Conservation (phyloP, 2,888 invertebrate genomes). For the Macrophya annulata region DNA sequence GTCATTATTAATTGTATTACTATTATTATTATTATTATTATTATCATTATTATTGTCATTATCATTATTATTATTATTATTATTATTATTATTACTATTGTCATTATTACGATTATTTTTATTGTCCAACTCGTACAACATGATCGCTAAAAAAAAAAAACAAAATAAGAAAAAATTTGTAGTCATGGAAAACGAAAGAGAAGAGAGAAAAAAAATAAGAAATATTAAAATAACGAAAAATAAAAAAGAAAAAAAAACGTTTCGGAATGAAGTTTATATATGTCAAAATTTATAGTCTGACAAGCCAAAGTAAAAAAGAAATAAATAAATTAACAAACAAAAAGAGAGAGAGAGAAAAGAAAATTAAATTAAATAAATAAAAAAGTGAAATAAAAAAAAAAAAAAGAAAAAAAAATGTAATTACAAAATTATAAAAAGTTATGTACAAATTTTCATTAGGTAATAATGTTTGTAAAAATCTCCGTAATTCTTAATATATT, state of each 20-base stretch:
- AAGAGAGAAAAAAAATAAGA: conserved; percentile 61
- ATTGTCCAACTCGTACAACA: conserved; percentile 42
- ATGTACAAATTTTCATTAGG: conserved; percentile 77
- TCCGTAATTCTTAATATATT: conserved; percentile 72
- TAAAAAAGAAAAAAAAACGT: neutral
- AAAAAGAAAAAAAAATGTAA: conserved; percentile 56
- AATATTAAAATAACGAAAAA: conserved; percentile 36
- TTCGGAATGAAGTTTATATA: conserved; percentile 56
- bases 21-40: conserved; percentile 24
- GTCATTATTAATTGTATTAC: neutral
- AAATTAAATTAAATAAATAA: conserved; percentile 52
- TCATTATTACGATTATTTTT: conserved; percentile 52
- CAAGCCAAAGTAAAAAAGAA: conserved; percentile 61
- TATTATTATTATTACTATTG: conserved; percentile 46
- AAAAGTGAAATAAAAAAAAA: neutral
- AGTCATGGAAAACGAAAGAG: conserved; percentile 58
- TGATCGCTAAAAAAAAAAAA: neutral
- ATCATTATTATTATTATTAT: neutral
- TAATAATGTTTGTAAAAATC: conserved; percentile 72
- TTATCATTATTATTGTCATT: conserved; percentile 16
- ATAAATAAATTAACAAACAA: neutral
- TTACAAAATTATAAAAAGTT: conserved; percentile 67
- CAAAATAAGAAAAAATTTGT: neutral
- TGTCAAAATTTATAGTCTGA: conserved; percentile 63
- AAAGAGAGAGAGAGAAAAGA: conserved; percentile 1